Evolutionary conservation across 2,797 vertebrate species (phyloP).

Genomic region (Takifugu ocellatus): DNA sequence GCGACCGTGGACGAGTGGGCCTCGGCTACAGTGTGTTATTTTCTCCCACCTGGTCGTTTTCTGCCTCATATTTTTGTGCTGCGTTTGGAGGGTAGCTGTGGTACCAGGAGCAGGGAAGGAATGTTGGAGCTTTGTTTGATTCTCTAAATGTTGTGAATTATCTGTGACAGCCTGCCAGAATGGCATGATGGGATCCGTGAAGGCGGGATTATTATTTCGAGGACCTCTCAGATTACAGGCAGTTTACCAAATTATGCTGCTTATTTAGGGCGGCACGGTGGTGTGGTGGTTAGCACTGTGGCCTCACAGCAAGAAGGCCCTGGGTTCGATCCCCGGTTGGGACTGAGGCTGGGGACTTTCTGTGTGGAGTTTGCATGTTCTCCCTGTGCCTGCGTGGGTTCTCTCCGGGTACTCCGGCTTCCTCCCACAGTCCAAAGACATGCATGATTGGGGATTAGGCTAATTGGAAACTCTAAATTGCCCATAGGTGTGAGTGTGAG

Average conservation of each 20-base stretch:
- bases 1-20: neutral
- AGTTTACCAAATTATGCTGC: conserved; percentile 36
- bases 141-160: conserved; percentile 74
- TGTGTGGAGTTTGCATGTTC: no score
- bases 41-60: conserved; percentile 32
- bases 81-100: conserved; percentile 41
- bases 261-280: no score
- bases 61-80: conserved; percentile 19
- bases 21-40: conserved; percentile 6
- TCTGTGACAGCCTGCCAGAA: conserved; percentile 69
- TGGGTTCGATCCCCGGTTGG: no score
- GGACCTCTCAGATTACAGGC: conserved; percentile 37
- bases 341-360: no score
- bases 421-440: no score
- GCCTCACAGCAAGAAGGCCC: no score
- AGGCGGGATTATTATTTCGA: conserved; percentile 60
- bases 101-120: conserved; percentile 71
- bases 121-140: conserved; percentile 68
- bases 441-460: no score
- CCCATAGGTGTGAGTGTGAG: no score
- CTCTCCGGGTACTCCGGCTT: no score
- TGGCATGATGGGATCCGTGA: conserved; percentile 69
- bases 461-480: no score
- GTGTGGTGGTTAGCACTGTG: no score
- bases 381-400: no score